These are phyloP conservation scores for Staurois parvus DNA, from an alignment of 2,797 vertebrate species.

Conservation along the genomic window DNA sequence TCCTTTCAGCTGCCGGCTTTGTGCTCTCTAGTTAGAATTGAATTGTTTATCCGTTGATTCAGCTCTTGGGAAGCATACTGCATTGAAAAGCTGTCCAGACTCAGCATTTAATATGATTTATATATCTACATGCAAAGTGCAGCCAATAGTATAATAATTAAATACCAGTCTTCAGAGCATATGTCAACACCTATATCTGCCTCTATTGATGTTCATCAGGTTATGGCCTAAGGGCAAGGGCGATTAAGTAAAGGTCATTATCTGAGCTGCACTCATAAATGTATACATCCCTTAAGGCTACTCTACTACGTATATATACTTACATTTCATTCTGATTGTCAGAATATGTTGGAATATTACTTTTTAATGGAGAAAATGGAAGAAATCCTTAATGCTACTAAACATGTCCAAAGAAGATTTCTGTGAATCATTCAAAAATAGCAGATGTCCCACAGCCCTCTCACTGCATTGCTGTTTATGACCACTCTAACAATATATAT, in stretches of 20 bases:
- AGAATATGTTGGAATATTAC: no score
- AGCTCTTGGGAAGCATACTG: background rate
- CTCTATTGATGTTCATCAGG: conserved; percentile 9
- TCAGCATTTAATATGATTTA: conserved; percentile 23
- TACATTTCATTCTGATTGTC: background rate
- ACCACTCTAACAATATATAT: no score
- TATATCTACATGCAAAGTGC: conserved; percentile 10
- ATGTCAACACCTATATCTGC: background rate
- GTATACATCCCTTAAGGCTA: background rate
- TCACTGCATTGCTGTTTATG: no score
- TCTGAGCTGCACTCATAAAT: conserved; percentile 18
- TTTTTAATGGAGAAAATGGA: background rate
- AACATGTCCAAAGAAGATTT: no score
- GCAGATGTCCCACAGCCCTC: no score
- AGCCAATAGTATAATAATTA: conserved; percentile 13
- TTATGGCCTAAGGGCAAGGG: background rate
- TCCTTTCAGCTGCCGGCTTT: background rate
- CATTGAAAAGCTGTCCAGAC: background rate
- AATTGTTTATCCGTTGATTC: background rate
- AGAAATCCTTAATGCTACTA: background rate
- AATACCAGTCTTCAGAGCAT: background rate
- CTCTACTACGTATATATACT: background rate
- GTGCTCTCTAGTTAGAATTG: background rate
- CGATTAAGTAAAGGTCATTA: conserved; percentile 22
- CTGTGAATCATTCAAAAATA: no score